Base-by-base conservation (phyloP, 2,888 invertebrate genomes). In the Epicampocera succincta region DNA sequence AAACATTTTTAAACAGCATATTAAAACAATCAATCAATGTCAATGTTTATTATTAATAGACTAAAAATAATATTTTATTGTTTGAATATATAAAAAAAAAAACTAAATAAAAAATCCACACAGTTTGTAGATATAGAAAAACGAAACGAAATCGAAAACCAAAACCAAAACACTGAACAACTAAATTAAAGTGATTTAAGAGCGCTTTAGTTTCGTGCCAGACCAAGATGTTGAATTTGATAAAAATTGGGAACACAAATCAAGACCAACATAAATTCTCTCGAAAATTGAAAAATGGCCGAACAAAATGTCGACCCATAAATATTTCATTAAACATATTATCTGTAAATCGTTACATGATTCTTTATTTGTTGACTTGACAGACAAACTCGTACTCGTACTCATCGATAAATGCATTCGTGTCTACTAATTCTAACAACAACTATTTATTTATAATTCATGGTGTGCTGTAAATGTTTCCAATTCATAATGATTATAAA, bases 1-100 rank as follows among this genome's bases (percentile, higher is more conserved):
- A 29, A 69, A 63, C 44, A 48, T 13, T 38, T 33, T 33, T 33
- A 33, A 19, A 15, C 66, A 46, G 3, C 56, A 58, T 60, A 19
- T 46, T 63, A 33, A 61, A 76, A 61, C 75, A 81, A 81, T 81
- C 76, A 81, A 81, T 81, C 81, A 81, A 73, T 77, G 81, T 81
- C 81, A 76, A 50, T 73, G 72, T 68, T 72, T 76, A 66, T 75
- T 80, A 80, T 76, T 80, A 76, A 80, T 66, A 80, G 80, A 76
- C 75, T 40, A 46, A 66, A 61, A 76, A 72, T 66, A 46, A 66
- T 81, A 56, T 76, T 81, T 76, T 73, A 73, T 68, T 21, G 33
- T 42, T 63, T n/a, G n/a, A n/a, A n/a, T n/a, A n/a, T n/a, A n/a
- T n/a, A n/a, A n/a, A 54, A 81, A 69, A 63, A 25, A 25, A 25